Evolutionary conservation across 2,113 vertebrate genomes (phyloP).

Genomic region (Pluvialis apricaria): DNA sequence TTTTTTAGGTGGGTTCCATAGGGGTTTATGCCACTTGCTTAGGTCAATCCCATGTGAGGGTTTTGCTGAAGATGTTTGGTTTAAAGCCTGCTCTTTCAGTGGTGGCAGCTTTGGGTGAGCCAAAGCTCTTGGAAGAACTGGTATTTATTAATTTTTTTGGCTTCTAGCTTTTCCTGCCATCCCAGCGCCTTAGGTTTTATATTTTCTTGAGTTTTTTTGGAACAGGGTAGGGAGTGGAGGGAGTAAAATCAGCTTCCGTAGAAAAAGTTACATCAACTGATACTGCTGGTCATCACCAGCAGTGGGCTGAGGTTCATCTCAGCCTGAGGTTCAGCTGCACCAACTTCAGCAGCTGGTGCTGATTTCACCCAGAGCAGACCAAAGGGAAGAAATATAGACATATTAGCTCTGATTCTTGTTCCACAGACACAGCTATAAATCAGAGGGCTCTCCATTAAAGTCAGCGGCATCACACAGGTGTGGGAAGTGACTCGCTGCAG

Average conservation of each 20-base stretch:
- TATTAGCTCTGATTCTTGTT: not conserved
- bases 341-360: fast-evolving
- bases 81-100: not conserved
- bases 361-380: not conserved
- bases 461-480: not conserved
- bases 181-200: not conserved
- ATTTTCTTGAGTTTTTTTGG: not conserved
- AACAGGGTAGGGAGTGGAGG: not conserved
- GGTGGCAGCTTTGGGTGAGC: not conserved
- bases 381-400: not conserved
- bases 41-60: not conserved
- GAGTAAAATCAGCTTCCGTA: not conserved
- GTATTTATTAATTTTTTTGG: not conserved
- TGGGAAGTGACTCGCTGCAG: not conserved
- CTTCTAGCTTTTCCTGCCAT: not conserved
- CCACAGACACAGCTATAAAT: not conserved
- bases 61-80: not conserved
- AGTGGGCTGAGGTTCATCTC: not conserved
- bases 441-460: not conserved
- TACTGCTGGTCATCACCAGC: not conserved
- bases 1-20: not conserved
- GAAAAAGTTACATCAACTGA: not conserved
- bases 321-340: not conserved
- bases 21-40: not conserved
- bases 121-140: not conserved